Percentiles rank a stretch among this genome's conserved stretches.
Evolutionary conservation across 2,113 vertebrate species (phyloP).

Genomic region (Isichthys henryi): DNA sequence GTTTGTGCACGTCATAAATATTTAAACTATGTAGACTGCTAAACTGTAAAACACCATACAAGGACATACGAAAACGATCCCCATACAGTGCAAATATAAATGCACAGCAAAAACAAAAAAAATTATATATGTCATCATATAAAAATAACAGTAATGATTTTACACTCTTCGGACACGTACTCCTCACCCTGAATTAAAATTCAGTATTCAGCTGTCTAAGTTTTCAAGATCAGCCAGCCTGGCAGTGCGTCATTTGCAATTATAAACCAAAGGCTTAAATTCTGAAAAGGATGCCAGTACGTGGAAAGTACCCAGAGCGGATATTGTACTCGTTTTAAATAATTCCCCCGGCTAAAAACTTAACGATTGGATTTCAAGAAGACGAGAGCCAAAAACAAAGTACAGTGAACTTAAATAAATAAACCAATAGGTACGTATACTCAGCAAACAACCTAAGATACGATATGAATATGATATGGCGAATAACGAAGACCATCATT

Average conservation of each 20-base stretch:
- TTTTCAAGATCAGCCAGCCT: background rate
- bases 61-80: background rate
- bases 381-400: background rate
- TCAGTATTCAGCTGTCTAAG: background rate
- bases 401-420: background rate
- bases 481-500: background rate
- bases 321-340: background rate
- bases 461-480: background rate
- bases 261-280: background rate
- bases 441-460: background rate
- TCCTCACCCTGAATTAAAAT: background rate
- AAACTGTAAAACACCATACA: background rate
- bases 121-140: background rate
- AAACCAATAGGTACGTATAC: background rate
- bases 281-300: background rate
- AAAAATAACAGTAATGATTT: background rate
- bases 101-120: background rate
- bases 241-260: background rate
- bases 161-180: background rate
- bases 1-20: background rate
- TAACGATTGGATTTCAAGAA: background rate
- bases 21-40: background rate
- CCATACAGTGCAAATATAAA: background rate
- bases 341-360: background rate
- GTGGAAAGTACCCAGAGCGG: background rate